Conservation (phyloP, 2,888 invertebrate species). For the Eugnorisma glareosa region DNA sequence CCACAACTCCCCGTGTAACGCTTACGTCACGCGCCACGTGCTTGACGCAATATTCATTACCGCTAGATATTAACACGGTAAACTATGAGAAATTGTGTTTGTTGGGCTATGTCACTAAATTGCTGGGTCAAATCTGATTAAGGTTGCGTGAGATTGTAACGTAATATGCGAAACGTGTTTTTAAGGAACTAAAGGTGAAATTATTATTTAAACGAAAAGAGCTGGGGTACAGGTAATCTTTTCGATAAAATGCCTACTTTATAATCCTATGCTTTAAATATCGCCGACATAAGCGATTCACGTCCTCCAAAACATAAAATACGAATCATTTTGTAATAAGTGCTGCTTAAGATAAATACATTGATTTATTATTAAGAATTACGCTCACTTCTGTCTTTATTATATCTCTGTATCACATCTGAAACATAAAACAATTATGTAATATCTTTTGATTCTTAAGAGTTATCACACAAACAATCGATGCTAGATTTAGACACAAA, state of each 20-base stretch:
- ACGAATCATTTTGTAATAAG: not conserved
- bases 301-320: not conserved
- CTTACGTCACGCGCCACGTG: conserved; percentile 55
- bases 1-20: conserved; percentile 32
- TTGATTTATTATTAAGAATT: not conserved
- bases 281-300: not conserved
- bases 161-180: conserved; percentile 4
- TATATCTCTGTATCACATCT: conserved; percentile 16
- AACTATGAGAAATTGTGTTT: conserved; percentile 46
- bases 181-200: conserved; percentile 8
- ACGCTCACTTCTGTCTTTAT: conserved; percentile 17
- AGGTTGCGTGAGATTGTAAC: conserved; percentile 4
- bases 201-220: not conserved
- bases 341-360: not conserved
- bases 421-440: conserved; percentile 8
- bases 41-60: conserved; percentile 56
- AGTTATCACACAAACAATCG: conserved; percentile 20
- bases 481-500: not conserved
- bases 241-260: not conserved
- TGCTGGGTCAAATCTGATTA: conserved; percentile 52
- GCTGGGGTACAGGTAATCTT: not conserved
- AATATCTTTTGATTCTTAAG: conserved; percentile 11
- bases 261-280: not conserved
- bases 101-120: conserved; percentile 25
- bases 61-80: conserved; percentile 29